Base-by-base conservation (phyloP, 1,140 invertebrate species). In the Odontomachus brunneus region DNA sequence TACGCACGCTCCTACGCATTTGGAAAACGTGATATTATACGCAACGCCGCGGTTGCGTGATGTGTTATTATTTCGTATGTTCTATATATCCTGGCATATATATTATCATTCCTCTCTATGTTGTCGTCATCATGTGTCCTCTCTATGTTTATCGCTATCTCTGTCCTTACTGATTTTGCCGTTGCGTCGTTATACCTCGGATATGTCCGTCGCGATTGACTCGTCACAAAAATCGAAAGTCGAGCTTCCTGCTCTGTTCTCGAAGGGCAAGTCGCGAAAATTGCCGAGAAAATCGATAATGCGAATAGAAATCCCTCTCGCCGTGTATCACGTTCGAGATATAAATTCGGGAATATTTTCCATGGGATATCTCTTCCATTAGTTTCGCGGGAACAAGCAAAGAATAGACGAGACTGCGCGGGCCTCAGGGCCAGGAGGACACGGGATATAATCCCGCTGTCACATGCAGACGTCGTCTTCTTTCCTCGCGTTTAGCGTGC, bases 11-110 rank as follows among this genome's bases (percentile, higher is more conserved):
- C 38, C 24, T 51, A 33, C 53, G 24, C 22, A 48, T 57, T 57
- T 22, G 65, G 19, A 80, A 80, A 80, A 69, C 75, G 12, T 80
- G 51, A 44, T 78, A 69, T 69, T 38, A 80, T 69, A 69, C 66
- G 33, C 63, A 66, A 33, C 72, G 24, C 29, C 73, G 49, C 19
- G 62, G 60, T 44, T n/a, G n/a, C n/a, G n/a, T n/a, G n/a, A n/a
- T 17, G 29, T 51, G 38, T 26, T 51, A 65, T 33, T 51, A 11
- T 33, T 24, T 29, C 22, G 38, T n/a, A 44, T 63, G 38, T 75
- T 17, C 48, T 76, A 9, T 22, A 2, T 9, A n/a, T 19, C 53
- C 7, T 9, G 5, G 53, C 17, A 17, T 24, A n/a, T 55, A n/a
- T 26, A 2, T 15, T 15, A 49, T 24, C 12, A 38, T 33, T 44